Evolutionary conservation across 2,113 vertebrate genomes (phyloP).

Genomic region (Pionites leucogaster): DNA sequence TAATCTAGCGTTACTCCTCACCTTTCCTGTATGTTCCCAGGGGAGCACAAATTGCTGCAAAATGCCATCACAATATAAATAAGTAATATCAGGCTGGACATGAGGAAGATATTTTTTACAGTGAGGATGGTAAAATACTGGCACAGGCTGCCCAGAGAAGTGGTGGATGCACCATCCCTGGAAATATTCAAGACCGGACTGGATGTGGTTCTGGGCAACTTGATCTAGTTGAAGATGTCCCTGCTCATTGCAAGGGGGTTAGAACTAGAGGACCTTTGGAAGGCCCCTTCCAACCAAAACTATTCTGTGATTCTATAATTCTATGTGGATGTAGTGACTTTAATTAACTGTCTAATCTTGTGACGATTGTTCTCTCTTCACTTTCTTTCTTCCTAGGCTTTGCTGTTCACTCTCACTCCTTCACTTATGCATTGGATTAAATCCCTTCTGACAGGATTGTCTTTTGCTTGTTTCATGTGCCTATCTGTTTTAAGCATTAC

Average conservation of each 20-base stretch:
- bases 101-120: neutral
- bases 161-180: neutral
- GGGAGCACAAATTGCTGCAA: neutral
- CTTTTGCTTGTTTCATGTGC: neutral
- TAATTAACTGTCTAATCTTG: neutral
- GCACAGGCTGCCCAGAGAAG: neutral
- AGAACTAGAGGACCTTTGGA: neutral
- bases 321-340: neutral
- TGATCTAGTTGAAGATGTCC: neutral
- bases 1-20: neutral
- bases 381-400: neutral
- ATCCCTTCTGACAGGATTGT: neutral
- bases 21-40: neutral
- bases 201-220: neutral
- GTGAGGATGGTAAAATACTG: neutral
- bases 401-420: neutral
- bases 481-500: neutral
- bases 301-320: neutral
- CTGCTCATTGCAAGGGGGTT: neutral
- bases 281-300: neutral
- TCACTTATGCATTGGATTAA: neutral
- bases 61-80: neutral
- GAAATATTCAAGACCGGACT: neutral
- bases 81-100: neutral
- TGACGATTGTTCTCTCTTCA: neutral